These are phyloP conservation scores for Heliothis virescens DNA, from an alignment of 1,140 invertebrate species.

Conservation along the genomic window DNA sequence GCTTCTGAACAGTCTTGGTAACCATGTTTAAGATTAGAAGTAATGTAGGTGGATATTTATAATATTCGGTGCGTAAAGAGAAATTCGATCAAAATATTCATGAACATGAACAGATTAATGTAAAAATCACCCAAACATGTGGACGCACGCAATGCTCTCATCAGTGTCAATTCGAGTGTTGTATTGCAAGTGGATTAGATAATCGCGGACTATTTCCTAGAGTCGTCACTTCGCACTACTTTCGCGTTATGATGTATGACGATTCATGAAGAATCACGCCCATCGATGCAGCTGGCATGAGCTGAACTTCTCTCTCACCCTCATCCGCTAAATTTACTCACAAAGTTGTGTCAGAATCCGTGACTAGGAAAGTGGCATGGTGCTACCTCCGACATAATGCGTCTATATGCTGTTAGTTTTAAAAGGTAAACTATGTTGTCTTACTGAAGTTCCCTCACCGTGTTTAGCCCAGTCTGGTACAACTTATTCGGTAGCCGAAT, in stretches of 20 bases:
- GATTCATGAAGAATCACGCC: constrained; percentile 48
- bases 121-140: constrained; percentile 3
- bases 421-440: no score
- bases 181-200: constrained; percentile 59
- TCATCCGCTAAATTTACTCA: constrained; percentile 60
- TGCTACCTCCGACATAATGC: no score
- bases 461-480: no score
- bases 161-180: constrained; percentile 8
- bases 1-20: no score
- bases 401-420: no score
- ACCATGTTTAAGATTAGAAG: no score
- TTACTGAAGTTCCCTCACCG: no score
- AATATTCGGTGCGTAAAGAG: not conserved
- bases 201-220: constrained; percentile 60
- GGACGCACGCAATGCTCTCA: constrained; percentile 9
- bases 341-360: constrained; percentile 61
- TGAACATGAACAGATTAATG: constrained; percentile 23
- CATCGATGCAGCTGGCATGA: constrained; percentile 56
- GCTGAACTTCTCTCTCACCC: constrained; percentile 68
- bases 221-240: constrained; percentile 62
- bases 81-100: not conserved
- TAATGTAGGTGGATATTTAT: not conserved
- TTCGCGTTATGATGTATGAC: constrained; percentile 58
- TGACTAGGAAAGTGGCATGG: constrained; percentile 65
- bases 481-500: no score